Evolutionary conservation across 1,140 invertebrate species (phyloP), one percentile per base, ranked within the genome.

Genomic region (Drosophila asahinai): DNA sequence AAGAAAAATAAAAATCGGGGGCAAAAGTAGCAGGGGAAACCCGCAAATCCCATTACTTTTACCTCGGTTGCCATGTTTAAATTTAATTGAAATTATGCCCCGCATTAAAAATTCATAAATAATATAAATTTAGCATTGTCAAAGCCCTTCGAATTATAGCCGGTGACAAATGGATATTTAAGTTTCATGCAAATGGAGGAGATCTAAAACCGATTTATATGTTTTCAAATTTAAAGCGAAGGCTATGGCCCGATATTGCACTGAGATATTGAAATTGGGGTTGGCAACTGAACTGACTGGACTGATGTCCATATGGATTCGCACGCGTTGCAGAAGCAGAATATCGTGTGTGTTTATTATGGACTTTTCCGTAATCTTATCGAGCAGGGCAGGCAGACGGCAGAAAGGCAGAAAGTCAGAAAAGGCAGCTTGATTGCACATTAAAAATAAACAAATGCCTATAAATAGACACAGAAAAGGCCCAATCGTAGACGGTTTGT

Each of bases 131-230:
- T 76, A 62, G 45, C 48, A 47, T 36, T 17, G 43, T 22, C 9
- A 59, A 58, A 81, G 47, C 48, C 60, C 43, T 30, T 57, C 42
- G 48, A 57, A 68, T 72, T 64, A 57, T 7, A 52, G 7, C 17
- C 22, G 4, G 73, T 86, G 83, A 86, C 70, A 57, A 83, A 86
- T 86, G 83, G 84, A 58, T 51, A 71, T 86, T 86, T 86, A 86
- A 83, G 72, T 77, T 83, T 25, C 72, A 86, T 86, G 83, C 83
- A 86, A 86, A 86, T 86, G 71, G 55, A 30, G 49, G 49, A 80
- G 83, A 87, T 86, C 78, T 87, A 86, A 86, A 86, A 86, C 33
- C 83, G 62, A 86, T 86, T 80, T 60, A 55, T 60, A 66, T 86
- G 77, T 54, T 48, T 59, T 45, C 11, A 33, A 51, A 40, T 19